phyloP scores from a whole-genome alignment of 1,140 invertebrate species.

The Antheraea mylitta region DNA sequence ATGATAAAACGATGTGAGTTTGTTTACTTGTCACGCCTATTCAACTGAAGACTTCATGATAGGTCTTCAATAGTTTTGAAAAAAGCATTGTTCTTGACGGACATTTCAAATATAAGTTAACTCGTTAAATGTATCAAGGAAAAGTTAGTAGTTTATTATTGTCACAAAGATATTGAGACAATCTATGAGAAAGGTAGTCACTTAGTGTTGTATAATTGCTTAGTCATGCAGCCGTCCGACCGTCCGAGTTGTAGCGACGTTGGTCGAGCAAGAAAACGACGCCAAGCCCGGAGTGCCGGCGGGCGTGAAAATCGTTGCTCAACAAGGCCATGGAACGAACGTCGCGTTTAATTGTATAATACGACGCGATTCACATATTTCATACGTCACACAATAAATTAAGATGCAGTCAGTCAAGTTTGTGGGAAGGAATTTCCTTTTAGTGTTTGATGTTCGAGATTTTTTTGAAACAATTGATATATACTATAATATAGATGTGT shows the following conservation, averaged over 20 bases:
- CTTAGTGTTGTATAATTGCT: not conserved
- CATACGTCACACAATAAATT: not conserved
- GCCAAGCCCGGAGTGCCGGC: slow-evolving; percentile 2
- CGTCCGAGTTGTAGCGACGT: not conserved
- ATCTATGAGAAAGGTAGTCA: not conserved
- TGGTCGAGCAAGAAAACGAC: slow-evolving; percentile 5
- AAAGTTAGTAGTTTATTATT: too few species aligned
- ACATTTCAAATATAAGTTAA: too few species aligned
- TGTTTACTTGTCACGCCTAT: too few species aligned
- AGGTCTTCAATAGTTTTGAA: too few species aligned
- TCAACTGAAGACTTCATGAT: too few species aligned
- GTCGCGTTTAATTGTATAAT: slow-evolving; percentile 15
- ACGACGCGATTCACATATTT: slow-evolving; percentile 9
- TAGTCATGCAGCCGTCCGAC: slow-evolving; percentile 1
- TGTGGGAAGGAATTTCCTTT: not conserved
- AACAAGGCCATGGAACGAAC: not conserved
- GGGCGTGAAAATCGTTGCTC: slow-evolving; percentile 10
- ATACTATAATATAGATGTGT: too few species aligned
- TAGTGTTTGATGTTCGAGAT: not conserved
- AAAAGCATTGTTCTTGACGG: too few species aligned
- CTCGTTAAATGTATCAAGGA: too few species aligned
- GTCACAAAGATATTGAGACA: too few species aligned
- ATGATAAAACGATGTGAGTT: too few species aligned
- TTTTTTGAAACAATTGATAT: not conserved
- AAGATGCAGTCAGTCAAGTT: not conserved